phyloP scores from a whole-genome alignment of 2,797 vertebrate species.

The Echeneis naucrates region DNA sequence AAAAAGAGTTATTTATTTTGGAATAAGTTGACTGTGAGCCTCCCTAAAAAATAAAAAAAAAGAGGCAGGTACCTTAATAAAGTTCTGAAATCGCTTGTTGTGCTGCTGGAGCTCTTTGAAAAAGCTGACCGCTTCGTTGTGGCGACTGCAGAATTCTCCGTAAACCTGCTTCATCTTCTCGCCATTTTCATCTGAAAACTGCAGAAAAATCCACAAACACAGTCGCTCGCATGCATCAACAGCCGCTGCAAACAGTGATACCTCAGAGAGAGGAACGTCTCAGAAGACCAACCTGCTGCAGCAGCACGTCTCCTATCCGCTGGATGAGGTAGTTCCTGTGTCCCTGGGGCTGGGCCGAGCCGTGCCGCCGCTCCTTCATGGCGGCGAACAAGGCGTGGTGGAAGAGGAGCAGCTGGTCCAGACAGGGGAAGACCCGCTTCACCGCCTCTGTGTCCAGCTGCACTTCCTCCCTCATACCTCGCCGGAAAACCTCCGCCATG shows the following conservation, averaged over 20 bases:
- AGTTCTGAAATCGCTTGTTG: constrained; percentile 96
- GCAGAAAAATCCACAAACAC: constrained; percentile 45
- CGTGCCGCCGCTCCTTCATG: constrained; percentile 90
- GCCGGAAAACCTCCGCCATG: constrained; percentile 96
- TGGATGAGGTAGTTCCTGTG: constrained; percentile 92
- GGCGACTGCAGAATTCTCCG: constrained; percentile 96
- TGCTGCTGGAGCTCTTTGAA: constrained; percentile 96
- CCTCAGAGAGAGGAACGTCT: not conserved
- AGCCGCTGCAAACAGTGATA: not conserved
- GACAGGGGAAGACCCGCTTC: constrained; percentile 93
- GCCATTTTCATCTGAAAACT: constrained; percentile 96
- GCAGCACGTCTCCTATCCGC: constrained; percentile 90
- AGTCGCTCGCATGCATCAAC: not conserved
- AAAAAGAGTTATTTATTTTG: constrained; percentile 1
- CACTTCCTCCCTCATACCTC: constrained; percentile 94
- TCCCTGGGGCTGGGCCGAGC: constrained; percentile 80
- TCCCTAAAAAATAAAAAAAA: not conserved
- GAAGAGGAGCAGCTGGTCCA: constrained; percentile 92
- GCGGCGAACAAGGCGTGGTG: constrained; percentile 90
- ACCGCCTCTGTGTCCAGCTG: constrained; percentile 90
- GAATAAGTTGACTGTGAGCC: not conserved
- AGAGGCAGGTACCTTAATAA: constrained; percentile 88
- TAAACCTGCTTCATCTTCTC: constrained; percentile 93
- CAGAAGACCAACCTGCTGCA: constrained; percentile 87
- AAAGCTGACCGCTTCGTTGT: constrained; percentile 93